Base-by-base conservation (phyloP, 2,888 invertebrate species). In the Yponomeuta malinellus region DNA sequence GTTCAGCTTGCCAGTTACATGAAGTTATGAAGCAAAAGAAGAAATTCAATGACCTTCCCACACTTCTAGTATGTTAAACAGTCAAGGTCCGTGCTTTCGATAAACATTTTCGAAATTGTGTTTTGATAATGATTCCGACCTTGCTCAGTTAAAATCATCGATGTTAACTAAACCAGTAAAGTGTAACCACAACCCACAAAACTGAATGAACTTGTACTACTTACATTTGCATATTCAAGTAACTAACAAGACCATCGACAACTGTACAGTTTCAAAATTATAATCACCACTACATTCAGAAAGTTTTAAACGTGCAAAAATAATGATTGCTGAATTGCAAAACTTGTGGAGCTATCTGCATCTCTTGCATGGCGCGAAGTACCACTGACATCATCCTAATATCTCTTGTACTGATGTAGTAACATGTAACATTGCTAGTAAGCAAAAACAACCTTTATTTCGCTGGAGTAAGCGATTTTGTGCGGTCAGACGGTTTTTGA, bases 81-180 rank as follows among this genome's bases (percentile, higher is more conserved):
- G 9, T 43, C 8, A 43, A 43, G 43, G 43, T 43, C 43, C 9
- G 9, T 8, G 8, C 43, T 43, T 5, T 59, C 52, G 52, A 59
- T 5, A 59, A 59, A 15, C 52, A 59, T 59, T 43, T 59, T 9
- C 52, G 5, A 59, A 59, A 59, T 59, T 12, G 12, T 15, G 43
- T 43, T 43, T 59, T 59, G 52, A 12, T 59, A 59, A 59, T 59
- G 52, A 59, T 59, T 59, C 15, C 52, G 12, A 15, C 52, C 52
- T 59, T 59, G 15, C 52, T 15, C 52, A 59, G 52, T 12, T 15
- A 59, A 59, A 59, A 59, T 59, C 15, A 59, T 59, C 15, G 1
- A 59, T 59, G 52, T 59, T 59, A 59, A 59, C 52, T 59, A 59
- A 59, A 59, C 52, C 52, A 59, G 52, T 59, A 59, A 59, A 15